phyloP scores from a whole-genome alignment of 37 sponge, comb jelly and placozoan species.

The Amphimedon queenslandica region DNA sequence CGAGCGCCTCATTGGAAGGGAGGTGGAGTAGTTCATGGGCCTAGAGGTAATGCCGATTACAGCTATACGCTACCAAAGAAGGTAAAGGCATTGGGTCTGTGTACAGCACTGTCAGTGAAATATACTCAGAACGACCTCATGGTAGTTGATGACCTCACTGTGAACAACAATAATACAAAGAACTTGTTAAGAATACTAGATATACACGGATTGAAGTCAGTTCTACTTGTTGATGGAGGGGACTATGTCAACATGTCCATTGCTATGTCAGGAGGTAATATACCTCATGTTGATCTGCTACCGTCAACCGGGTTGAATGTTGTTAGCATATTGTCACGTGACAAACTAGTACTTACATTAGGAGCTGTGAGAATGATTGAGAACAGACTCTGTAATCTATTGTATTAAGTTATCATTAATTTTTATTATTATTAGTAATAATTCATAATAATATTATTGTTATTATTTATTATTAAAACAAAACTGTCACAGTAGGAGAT shows the following conservation, averaged over 20 bases:
- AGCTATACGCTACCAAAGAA: slow-evolving; percentile 82
- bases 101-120: slow-evolving; percentile 81
- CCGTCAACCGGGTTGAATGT: slow-evolving; percentile 76
- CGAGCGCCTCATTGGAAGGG: slow-evolving; percentile 76
- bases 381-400: slow-evolving; percentile 35
- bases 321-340: slow-evolving; percentile 63
- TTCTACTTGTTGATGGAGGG: slow-evolving; percentile 79
- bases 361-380: slow-evolving; percentile 81
- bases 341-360: slow-evolving; percentile 62
- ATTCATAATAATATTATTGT: not conserved
- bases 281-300: slow-evolving; percentile 61
- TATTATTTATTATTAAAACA: not conserved
- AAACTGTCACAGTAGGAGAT: not conserved
- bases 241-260: slow-evolving; percentile 48
- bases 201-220: slow-evolving; percentile 55
- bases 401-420: not conserved
- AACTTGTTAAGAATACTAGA: slow-evolving; percentile 41
- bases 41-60: slow-evolving; percentile 67
- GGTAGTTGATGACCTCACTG: slow-evolving; percentile 69
- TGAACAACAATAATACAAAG: slow-evolving; percentile 39
- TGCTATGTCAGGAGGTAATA: slow-evolving; percentile 35
- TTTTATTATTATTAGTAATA: no score
- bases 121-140: slow-evolving; percentile 78
- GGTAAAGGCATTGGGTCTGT: slow-evolving; percentile 57
- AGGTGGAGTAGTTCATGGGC: slow-evolving; percentile 90